Evolutionary conservation across 2,888 invertebrate genomes (phyloP).

Genomic region (Schrankia costaestrigalis): DNA sequence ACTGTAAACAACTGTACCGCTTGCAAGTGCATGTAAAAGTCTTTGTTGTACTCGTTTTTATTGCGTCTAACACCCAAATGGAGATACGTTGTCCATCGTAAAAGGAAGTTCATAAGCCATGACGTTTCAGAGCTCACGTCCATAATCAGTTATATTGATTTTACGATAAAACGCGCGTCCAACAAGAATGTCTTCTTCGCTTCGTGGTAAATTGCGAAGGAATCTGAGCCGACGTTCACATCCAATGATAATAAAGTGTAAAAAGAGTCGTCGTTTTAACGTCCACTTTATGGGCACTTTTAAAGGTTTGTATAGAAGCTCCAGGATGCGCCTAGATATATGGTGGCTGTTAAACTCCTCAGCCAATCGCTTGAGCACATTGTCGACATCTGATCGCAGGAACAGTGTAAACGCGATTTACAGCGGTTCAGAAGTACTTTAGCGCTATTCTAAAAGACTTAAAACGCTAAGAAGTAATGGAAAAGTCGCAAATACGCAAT

Average conservation of each 20-base stretch:
- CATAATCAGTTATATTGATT: slow-evolving; percentile 73
- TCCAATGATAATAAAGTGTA: slow-evolving; percentile 81
- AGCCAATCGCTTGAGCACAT: slow-evolving; percentile 52
- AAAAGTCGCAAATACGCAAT: no score
- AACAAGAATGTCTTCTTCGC: slow-evolving; percentile 61
- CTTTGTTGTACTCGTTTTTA: slow-evolving; percentile 28
- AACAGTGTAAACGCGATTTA: slow-evolving; percentile 31
- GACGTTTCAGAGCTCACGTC: slow-evolving; percentile 56
- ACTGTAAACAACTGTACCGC: no score
- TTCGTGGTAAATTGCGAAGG: slow-evolving; percentile 67
- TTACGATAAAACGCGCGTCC: slow-evolving; percentile 65
- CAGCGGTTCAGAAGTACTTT: slow-evolving; percentile 33
- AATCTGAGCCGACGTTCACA: slow-evolving; percentile 77
- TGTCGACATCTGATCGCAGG: slow-evolving; percentile 43
- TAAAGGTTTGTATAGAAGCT: slow-evolving; percentile 64
- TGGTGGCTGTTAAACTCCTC: slow-evolving; percentile 59
- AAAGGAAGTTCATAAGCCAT: slow-evolving; percentile 67
- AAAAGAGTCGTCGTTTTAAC: slow-evolving; percentile 79
- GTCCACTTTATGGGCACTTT: slow-evolving; percentile 76
- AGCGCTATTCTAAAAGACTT: slow-evolving; percentile 30
- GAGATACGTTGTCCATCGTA: slow-evolving; percentile 58
- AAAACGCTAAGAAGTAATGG: slow-evolving; percentile 12
- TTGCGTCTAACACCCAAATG: slow-evolving; percentile 41
- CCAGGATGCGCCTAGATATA: slow-evolving; percentile 66
- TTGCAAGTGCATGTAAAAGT: slow-evolving; percentile 23